Conservation (phyloP, 2,113 vertebrate species). For the Lipophrys pholis region DNA sequence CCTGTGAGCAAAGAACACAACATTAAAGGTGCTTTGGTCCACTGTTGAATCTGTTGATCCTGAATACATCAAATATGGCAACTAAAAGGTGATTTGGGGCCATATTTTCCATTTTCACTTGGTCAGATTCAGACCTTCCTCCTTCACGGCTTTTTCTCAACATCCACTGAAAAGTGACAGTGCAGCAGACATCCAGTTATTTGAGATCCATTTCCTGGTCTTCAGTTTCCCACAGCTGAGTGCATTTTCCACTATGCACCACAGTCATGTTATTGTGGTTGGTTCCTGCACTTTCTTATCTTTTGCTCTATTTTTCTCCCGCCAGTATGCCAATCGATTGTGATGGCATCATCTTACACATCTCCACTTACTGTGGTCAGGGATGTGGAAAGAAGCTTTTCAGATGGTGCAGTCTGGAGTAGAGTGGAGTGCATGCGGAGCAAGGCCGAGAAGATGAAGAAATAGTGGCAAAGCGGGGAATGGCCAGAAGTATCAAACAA, state of each 20-base stretch:
- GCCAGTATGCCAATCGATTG: constrained; percentile 55
- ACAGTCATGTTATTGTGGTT: constrained; percentile 56
- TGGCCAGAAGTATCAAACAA: constrained; percentile 54
- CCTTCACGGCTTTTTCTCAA: constrained; percentile 8
- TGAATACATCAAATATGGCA: too few species aligned
- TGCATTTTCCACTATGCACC: constrained; percentile 27
- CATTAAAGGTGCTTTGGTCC: not conserved
- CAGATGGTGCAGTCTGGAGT: constrained; percentile 39
- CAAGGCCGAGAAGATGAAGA: constrained; percentile 18
- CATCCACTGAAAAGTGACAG: constrained; percentile 27
- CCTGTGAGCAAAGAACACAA: constrained; percentile 77
- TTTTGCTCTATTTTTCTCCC: constrained; percentile 51
- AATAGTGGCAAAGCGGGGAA: constrained; percentile 13
- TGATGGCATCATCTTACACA: constrained; percentile 64
- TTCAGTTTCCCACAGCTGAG: constrained; percentile 25
- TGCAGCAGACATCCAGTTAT: constrained; percentile 20
- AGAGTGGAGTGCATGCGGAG: constrained; percentile 40
- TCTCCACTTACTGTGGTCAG: constrained; percentile 59
- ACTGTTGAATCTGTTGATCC: too few species aligned
- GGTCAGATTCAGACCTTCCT: not conserved
- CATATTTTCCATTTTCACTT: not conserved
- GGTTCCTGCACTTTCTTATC: constrained; percentile 54
- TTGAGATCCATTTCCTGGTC: constrained; percentile 40
- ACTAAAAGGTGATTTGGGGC: too few species aligned
- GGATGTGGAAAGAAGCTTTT: constrained; percentile 62